Evolutionary conservation across 2,888 invertebrate genomes (phyloP).

Genomic region (Coleophora flavipennella): DNA sequence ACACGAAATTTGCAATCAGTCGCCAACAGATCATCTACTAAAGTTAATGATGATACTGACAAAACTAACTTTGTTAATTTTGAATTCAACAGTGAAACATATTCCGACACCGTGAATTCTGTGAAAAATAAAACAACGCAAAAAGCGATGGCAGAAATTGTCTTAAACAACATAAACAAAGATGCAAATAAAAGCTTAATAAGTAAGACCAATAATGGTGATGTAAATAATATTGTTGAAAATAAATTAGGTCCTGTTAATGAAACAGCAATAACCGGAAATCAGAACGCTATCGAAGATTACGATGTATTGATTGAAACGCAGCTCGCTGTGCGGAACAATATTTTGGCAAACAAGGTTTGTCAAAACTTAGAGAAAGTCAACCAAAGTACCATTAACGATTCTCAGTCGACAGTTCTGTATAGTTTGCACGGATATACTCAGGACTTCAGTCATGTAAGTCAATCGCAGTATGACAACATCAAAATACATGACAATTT

Average conservation of each 20-base stretch:
- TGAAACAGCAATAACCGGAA: not conserved
- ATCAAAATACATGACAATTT: conserved; percentile 23
- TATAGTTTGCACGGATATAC: conserved; percentile 24
- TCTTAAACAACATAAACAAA: not conserved
- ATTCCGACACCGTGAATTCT: not conserved
- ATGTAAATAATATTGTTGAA: not conserved
- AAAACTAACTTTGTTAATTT: too few relatives aligned
- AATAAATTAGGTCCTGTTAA: too few relatives aligned
- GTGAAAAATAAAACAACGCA: not conserved
- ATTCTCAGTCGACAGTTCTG: conserved; percentile 23
- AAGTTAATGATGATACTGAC: too few relatives aligned
- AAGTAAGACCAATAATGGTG: not conserved
- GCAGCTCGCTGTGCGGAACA: too few relatives aligned
- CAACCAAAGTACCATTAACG: conserved; percentile 4
- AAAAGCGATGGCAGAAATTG: not conserved
- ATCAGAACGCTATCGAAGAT: not conserved
- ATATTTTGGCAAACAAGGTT: not conserved
- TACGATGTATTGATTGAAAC: not conserved
- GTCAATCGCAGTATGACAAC: conserved; percentile 30
- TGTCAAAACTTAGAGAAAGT: not conserved
- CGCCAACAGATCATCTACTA: too few relatives aligned
- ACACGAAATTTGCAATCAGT: too few relatives aligned
- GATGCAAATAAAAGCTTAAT: not conserved
- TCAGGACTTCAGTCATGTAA: conserved; percentile 28
- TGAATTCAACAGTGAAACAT: too few relatives aligned